phyloP scores from a whole-genome alignment of 2,113 vertebrate genomes.

The Ciconia maguari region DNA sequence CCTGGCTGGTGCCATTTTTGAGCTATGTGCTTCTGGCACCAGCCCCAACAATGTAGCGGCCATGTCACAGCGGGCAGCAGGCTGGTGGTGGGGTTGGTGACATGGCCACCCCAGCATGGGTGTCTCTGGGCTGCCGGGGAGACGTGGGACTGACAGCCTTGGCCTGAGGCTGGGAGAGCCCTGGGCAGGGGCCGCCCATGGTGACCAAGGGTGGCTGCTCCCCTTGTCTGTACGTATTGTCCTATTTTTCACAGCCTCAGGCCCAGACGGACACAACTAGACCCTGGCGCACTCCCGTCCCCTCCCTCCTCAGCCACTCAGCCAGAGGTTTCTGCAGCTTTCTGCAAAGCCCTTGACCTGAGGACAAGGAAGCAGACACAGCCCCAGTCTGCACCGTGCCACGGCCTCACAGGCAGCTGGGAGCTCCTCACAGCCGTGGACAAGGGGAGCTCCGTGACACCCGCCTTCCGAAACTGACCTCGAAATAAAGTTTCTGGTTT shows the following conservation, averaged over 20 bases:
- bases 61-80: neutral
- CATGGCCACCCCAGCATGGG: no score
- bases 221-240: neutral
- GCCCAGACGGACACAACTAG: neutral
- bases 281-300: neutral
- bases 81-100: neutral
- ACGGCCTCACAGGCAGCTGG: neutral
- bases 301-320: neutral
- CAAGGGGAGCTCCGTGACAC: neutral
- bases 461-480: neutral
- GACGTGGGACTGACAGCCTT: neutral
- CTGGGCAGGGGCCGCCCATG: neutral
- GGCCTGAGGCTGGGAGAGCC: neutral
- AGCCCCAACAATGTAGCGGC: neutral
- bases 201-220: neutral
- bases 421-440: no score
- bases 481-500: neutral
- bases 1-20: neutral
- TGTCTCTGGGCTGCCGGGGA: neutral
- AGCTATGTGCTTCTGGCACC: neutral
- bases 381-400: neutral
- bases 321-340: neutral
- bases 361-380: neutral
- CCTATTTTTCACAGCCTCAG: neutral
- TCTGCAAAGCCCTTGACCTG: neutral